Conservation (phyloP, 2,797 vertebrate species). For the Synanceia verrucosa region DNA sequence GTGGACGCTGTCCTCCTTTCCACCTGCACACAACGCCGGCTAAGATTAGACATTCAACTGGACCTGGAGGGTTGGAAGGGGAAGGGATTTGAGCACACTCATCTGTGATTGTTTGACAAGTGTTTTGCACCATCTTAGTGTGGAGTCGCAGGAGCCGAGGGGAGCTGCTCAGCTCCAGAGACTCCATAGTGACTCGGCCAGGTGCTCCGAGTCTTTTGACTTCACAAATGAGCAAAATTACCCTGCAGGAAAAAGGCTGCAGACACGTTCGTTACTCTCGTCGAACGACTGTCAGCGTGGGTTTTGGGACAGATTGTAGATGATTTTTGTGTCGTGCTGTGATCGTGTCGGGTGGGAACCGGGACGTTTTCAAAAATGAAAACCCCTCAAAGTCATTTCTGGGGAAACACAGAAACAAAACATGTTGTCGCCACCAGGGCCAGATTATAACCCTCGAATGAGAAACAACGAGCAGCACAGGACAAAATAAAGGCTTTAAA, state of each 20-base stretch:
- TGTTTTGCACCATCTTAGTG: background rate
- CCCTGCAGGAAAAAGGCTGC: background rate
- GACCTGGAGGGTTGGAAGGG: constrained; percentile 35
- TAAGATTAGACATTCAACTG: constrained; percentile 64
- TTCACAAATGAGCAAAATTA: constrained; percentile 23
- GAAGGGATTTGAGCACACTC: constrained; percentile 18
- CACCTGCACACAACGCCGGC: constrained; percentile 54
- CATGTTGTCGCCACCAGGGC: background rate
- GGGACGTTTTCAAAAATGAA: constrained; percentile 14
- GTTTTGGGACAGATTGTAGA: background rate
- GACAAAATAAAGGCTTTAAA: too few species aligned
- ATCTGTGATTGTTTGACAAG: constrained; percentile 29
- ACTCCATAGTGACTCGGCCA: constrained; percentile 6
- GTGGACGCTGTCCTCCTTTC: constrained; percentile 62
- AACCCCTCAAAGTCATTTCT: background rate
- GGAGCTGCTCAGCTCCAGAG: background rate
- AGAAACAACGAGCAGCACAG: too few species aligned
- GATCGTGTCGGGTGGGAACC: background rate
- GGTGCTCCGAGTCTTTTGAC: background rate
- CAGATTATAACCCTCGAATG: too few species aligned
- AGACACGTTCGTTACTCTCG: constrained; percentile 20
- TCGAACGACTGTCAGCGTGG: background rate
- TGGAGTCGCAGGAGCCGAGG: background rate
- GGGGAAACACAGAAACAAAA: background rate
- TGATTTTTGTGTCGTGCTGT: constrained; percentile 2